phyloP scores from a whole-genome alignment of 2,797 vertebrate genomes.

The Eupleurogrammus muticus region DNA sequence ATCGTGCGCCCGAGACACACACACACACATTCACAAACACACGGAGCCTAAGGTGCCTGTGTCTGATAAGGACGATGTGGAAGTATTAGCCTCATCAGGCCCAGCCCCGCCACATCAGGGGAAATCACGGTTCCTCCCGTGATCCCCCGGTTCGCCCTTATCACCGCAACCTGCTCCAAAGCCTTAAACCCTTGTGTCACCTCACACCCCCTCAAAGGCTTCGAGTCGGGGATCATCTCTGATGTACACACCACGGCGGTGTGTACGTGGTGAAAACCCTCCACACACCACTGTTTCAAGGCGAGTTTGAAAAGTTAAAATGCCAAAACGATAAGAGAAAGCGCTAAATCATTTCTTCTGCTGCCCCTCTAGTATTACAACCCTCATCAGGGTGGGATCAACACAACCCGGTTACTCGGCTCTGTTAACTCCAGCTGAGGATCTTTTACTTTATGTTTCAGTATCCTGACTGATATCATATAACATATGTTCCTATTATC shows the following conservation, averaged over 20 bases:
- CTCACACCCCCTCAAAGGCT: constrained; percentile 47
- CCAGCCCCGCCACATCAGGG: constrained; percentile 35
- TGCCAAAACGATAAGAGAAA: not conserved
- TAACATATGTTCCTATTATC: not conserved
- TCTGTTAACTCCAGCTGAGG: not conserved
- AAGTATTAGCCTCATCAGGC: constrained; percentile 60
- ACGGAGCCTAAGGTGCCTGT: constrained; percentile 58
- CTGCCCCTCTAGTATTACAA: not conserved
- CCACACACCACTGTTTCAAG: not conserved
- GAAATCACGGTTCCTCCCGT: constrained; percentile 65
- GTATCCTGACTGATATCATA: no score
- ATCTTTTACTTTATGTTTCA: not conserved
- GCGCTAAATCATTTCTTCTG: not conserved
- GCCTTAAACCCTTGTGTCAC: constrained; percentile 64
- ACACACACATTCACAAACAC: constrained; percentile 13
- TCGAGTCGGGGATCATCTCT: constrained; percentile 62
- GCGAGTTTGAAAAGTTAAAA: not conserved
- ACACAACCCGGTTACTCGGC: no score
- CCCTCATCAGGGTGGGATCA: not conserved
- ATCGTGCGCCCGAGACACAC: constrained; percentile 16
- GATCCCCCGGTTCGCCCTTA: constrained; percentile 65
- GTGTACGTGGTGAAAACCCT: constrained; percentile 27
- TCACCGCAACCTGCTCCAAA: constrained; percentile 58
- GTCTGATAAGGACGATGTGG: constrained; percentile 68
- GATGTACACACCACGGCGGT: constrained; percentile 36